Evolutionary conservation across 35 echinoderm and acorn worm species (phyloP).

Genomic region (Apostichopus parvimensis): DNA sequence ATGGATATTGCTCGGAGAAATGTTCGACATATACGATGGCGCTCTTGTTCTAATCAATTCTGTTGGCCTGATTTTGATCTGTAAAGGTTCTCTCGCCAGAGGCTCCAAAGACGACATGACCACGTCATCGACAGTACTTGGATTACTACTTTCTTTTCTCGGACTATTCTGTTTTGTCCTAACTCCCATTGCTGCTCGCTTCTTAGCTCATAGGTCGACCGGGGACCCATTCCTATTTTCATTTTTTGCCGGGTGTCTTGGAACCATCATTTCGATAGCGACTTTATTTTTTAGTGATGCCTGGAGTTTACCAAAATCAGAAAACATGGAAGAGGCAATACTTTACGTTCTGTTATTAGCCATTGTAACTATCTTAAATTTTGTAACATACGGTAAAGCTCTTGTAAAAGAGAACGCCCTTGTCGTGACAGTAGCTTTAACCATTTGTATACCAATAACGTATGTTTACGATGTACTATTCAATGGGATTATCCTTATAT

Average conservation of each 20-base stretch:
- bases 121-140: neutral
- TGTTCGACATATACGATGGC: neutral
- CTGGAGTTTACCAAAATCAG: neutral
- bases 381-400: constrained; percentile 2
- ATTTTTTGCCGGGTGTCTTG: neutral
- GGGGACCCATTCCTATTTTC: neutral
- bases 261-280: neutral
- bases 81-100: neutral
- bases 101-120: neutral
- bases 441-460: neutral
- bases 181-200: neutral
- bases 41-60: neutral
- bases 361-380: neutral
- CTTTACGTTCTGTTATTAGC: neutral
- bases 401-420: constrained; percentile 4
- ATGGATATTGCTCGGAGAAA: constrained; percentile 3
- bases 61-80: neutral
- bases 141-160: neutral
- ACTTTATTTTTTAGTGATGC: neutral
- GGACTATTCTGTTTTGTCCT: neutral
- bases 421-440: neutral
- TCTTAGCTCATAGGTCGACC: neutral
- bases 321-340: neutral
- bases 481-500: neutral
- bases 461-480: constrained; percentile 20